These are phyloP conservation scores for Plestiodon gilberti DNA, from an alignment of 2,113 vertebrate species.

Conservation along the genomic window DNA sequence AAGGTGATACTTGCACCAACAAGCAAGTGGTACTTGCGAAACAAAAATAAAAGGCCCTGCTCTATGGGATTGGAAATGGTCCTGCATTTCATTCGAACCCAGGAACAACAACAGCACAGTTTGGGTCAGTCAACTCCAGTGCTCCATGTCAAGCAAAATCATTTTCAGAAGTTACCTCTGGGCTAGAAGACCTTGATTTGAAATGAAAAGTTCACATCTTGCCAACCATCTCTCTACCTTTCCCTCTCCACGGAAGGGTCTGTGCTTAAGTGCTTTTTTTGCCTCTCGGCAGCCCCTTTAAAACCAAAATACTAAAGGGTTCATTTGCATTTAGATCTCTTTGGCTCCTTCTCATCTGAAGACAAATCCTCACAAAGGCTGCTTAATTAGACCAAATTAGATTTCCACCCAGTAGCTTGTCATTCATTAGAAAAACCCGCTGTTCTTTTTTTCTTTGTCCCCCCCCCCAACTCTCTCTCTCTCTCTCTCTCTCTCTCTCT, in stretches of 20 bases:
- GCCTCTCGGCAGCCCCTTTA: conserved; percentile 70
- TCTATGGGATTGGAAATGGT: not conserved
- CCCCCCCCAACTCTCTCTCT: conserved; percentile 61
- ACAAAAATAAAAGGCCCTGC: too few relatives aligned
- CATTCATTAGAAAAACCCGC: conserved; percentile 81
- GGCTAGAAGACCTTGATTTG: too few relatives aligned
- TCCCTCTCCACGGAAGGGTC: not conserved
- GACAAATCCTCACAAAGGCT: conserved; percentile 86
- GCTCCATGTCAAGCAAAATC: not conserved
- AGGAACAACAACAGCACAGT: not conserved
- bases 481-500: conserved; percentile 51
- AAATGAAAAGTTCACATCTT: too few relatives aligned
- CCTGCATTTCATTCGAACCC: not conserved
- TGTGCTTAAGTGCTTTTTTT: not conserved
- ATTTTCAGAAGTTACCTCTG: not conserved
- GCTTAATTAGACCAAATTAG: conserved; percentile 88
- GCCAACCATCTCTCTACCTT: not conserved
- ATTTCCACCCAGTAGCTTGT: conserved; percentile 82
- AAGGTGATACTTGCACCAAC: too few relatives aligned
- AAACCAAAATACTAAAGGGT: conserved; percentile 66
- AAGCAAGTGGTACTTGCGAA: too few relatives aligned
- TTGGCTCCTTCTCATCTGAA: conserved; percentile 77
- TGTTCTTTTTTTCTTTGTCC: conserved; percentile 64
- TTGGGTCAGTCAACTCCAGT: not conserved
- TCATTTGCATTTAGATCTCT: conserved; percentile 86